phyloP scores from a whole-genome alignment of 2,113 vertebrate genomes.

The Pomatostomus ruficeps region DNA sequence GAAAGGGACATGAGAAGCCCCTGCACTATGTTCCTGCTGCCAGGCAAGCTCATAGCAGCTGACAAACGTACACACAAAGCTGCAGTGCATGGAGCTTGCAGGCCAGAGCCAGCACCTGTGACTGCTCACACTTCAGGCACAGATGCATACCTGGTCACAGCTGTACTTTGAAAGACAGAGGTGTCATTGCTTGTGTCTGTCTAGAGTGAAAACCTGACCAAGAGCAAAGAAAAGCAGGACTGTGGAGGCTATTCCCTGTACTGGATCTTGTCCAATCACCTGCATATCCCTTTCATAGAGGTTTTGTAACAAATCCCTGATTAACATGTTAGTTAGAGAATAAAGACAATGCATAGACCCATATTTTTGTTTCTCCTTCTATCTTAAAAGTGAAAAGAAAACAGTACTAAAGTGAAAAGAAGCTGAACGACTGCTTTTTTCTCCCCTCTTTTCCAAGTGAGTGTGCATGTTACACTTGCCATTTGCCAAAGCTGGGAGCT shows the following conservation, averaged over 20 bases:
- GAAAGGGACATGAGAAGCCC: neutral
- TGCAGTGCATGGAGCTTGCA: fast-evolving
- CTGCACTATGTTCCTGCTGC: neutral
- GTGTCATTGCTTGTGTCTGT: neutral
- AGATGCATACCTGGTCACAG: neutral
- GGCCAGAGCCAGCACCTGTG: neutral
- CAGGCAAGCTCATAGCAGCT: neutral
- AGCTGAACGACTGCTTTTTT: neutral
- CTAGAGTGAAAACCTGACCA: neutral
- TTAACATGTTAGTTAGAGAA: neutral
- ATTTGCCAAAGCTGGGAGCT: neutral
- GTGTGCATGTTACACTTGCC: neutral
- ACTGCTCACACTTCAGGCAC: neutral
- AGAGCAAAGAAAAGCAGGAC: neutral
- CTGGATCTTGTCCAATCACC: neutral
- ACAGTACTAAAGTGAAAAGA: neutral
- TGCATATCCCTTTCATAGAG: neutral
- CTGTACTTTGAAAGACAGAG: neutral
- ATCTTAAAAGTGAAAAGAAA: neutral
- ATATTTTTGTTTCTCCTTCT: neutral
- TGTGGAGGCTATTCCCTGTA: neutral
- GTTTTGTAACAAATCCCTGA: neutral
- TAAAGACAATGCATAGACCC: neutral
- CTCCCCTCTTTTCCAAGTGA: neutral
- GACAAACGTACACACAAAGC: fast-evolving